Conservation (phyloP, 2,797 vertebrate genomes). For the Bovichtus variegatus region DNA sequence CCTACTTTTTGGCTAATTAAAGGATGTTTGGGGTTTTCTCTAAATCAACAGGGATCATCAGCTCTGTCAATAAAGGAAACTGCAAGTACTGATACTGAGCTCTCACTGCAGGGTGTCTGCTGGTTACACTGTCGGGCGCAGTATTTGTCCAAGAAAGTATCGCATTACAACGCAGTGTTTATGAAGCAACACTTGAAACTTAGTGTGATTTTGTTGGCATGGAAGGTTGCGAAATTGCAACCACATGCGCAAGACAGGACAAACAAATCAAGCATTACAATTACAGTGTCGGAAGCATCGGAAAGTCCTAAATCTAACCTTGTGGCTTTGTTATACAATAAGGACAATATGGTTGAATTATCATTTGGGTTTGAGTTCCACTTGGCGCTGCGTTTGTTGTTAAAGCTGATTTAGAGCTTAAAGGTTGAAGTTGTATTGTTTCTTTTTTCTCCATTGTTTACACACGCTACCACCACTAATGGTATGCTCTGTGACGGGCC, state of each 20-base stretch:
- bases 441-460: constrained; percentile 64
- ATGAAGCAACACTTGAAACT: constrained; percentile 39
- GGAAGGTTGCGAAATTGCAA: constrained; percentile 59
- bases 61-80: constrained; percentile 83
- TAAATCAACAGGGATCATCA: constrained; percentile 65
- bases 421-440: constrained; percentile 34
- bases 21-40: constrained; percentile 78
- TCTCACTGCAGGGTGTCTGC: constrained; percentile 28
- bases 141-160: constrained; percentile 32
- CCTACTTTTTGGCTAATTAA: constrained; percentile 74
- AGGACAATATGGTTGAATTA: constrained; percentile 3
- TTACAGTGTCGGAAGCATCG: constrained; percentile 35
- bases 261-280: constrained; percentile 46
- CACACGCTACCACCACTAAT: constrained; percentile 57
- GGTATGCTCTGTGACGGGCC: constrained; percentile 52
- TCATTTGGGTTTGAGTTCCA: constrained; percentile 9
- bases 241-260: constrained; percentile 48
- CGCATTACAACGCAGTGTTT: constrained; percentile 42
- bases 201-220: constrained; percentile 30
- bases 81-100: constrained; percentile 48
- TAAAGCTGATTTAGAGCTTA: constrained; percentile 40
- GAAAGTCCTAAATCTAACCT: constrained; percentile 27
- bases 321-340: constrained; percentile 26
- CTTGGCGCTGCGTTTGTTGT: constrained; percentile 40
- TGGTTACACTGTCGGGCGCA: constrained; percentile 6